A percentile compares a stretch with the other conserved stretches of the same genome.
These are phyloP conservation scores for Oncopodura yosiiana DNA, from an alignment of 1,140 invertebrate genomes.

Conservation along the genomic window DNA sequence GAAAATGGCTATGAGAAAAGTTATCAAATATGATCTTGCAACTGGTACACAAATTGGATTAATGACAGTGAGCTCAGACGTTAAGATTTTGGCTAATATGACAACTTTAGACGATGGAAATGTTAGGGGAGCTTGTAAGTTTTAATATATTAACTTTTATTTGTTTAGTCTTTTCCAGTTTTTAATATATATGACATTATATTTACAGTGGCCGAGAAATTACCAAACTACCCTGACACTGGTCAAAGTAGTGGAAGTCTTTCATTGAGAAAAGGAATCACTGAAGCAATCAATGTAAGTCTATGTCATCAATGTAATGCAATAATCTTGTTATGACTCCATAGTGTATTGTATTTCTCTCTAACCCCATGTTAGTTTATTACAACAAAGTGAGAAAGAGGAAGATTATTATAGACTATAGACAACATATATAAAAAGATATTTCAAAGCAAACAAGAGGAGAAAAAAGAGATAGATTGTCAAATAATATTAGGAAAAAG, in stretches of 20 bases:
- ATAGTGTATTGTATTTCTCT: too few species aligned
- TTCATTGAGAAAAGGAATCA: constrained; percentile 34
- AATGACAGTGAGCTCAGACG: constrained; percentile 32
- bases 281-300: constrained; percentile 33
- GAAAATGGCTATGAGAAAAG: constrained; percentile 33
- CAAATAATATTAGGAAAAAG: too few species aligned
- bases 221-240: constrained; percentile 32
- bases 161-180: neutral
- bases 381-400: too few species aligned
- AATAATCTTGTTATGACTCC: constrained; percentile 24
- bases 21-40: constrained; percentile 34
- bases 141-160: neutral
- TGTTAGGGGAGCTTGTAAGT: constrained; percentile 11
- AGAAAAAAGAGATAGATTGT: too few species aligned
- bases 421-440: too few species aligned
- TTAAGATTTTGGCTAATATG: constrained; percentile 30
- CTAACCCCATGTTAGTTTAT: too few species aligned
- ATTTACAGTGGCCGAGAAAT: constrained; percentile 32
- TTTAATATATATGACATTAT: neutral
- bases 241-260: constrained; percentile 17
- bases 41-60: constrained; percentile 34
- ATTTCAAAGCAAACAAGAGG: too few species aligned
- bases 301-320: too few species aligned
- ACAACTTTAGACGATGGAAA: constrained; percentile 26
- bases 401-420: too few species aligned